Conservation (phyloP, 2,797 vertebrate species). For the Knipowitschia caucasica region DNA sequence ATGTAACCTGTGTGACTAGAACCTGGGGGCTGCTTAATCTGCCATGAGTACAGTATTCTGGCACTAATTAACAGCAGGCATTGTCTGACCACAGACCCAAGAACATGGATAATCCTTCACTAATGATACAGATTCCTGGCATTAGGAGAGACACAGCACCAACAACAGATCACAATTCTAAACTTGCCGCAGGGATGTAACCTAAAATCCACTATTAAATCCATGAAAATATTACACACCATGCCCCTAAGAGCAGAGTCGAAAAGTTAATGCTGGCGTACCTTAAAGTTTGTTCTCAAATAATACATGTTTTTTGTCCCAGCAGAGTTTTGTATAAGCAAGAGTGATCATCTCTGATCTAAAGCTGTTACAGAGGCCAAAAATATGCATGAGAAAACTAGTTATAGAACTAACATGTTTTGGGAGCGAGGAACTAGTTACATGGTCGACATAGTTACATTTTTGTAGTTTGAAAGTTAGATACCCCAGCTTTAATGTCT, state of each 20-base stretch:
- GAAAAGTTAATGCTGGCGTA: not conserved
- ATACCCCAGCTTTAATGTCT: too few species aligned
- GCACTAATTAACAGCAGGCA: conserved; percentile 53
- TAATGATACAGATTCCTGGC: conserved; percentile 16
- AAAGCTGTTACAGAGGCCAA: too few species aligned
- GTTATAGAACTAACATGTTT: too few species aligned
- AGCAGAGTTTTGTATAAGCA: too few species aligned
- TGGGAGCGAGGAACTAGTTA: too few species aligned
- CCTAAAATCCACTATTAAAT: not conserved
- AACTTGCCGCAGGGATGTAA: not conserved
- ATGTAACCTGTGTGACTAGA: conserved; percentile 43
- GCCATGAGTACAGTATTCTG: conserved; percentile 36
- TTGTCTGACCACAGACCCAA: conserved; percentile 44
- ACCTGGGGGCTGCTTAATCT: conserved; percentile 58
- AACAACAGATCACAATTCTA: not conserved
- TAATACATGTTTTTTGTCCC: too few species aligned
- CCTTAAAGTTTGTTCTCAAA: too few species aligned
- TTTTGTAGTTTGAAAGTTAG: too few species aligned
- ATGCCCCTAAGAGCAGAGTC: not conserved
- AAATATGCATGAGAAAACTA: too few species aligned
- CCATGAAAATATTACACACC: not conserved
- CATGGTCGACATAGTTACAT: too few species aligned
- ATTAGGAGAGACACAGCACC: not conserved
- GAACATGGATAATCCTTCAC: conserved; percentile 39
- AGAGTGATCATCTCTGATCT: too few species aligned